phyloP scores from a whole-genome alignment of 2,113 vertebrate species.

The Melanerpes aurifrons region DNA sequence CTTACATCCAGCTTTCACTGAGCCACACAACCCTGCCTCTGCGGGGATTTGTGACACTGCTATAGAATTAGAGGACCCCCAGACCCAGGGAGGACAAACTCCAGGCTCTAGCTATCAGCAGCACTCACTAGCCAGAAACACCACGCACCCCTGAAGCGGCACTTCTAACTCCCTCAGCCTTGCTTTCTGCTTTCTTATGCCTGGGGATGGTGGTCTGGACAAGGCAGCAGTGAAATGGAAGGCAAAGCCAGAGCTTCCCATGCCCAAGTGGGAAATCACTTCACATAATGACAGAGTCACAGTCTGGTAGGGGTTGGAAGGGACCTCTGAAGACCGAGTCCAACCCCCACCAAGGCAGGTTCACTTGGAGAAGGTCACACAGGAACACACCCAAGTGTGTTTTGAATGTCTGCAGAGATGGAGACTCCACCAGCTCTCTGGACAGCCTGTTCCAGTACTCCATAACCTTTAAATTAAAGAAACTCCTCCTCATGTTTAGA shows the following conservation, averaged over 20 bases:
- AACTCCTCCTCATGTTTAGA: no score
- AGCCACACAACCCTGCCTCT: neutral
- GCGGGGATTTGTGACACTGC: neutral
- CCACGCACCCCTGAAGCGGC: neutral
- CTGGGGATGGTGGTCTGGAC: neutral
- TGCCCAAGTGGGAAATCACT: neutral
- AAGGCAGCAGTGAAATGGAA: neutral
- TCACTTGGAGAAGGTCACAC: no score
- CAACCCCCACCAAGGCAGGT: no score
- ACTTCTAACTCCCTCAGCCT: fast-evolving
- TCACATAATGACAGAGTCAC: neutral
- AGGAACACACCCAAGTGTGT: no score
- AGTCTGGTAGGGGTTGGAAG: no score
- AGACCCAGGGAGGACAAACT: neutral
- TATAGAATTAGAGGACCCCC: neutral
- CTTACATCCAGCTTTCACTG: neutral
- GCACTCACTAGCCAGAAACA: neutral
- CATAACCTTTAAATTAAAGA: no score
- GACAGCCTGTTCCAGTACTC: no score
- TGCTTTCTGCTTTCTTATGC: fast-evolving
- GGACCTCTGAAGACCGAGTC: no score
- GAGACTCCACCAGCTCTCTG: no score
- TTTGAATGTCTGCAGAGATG: no score
- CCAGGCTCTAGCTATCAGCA: neutral
- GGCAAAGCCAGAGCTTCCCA: neutral